These are phyloP conservation scores for Chloroceryle amazona DNA, from an alignment of 2,797 vertebrate species.

Conservation along the genomic window DNA sequence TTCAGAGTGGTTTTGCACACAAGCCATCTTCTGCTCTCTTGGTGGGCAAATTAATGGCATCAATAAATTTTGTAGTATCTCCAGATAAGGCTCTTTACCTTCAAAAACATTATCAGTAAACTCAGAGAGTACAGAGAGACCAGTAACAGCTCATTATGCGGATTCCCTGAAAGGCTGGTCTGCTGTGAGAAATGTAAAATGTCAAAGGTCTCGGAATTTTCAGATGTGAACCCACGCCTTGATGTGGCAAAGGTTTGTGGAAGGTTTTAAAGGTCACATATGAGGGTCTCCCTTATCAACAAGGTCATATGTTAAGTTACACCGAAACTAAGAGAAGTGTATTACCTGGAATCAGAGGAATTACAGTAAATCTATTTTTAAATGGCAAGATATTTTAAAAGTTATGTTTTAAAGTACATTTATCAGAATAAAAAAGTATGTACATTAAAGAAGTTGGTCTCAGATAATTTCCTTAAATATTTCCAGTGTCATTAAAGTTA, in stretches of 20 bases:
- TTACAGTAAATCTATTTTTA: slow-evolving; percentile 41
- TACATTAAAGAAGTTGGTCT: neutral
- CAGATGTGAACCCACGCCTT: neutral
- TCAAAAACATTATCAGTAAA: slow-evolving; percentile 57
- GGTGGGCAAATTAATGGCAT: slow-evolving; percentile 58
- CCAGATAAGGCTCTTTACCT: slow-evolving; percentile 33
- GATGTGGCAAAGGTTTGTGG: slow-evolving; percentile 10
- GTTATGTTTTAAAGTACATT: neutral
- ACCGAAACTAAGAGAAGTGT: slow-evolving; percentile 8
- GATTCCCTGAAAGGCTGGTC: slow-evolving; percentile 69
- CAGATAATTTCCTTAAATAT: neutral
- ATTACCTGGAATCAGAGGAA: slow-evolving; percentile 39
- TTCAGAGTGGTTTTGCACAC: slow-evolving; percentile 12
- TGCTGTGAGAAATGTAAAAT: slow-evolving; percentile 68
- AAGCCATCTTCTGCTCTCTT: neutral
- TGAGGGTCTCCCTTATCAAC: slow-evolving; percentile 25
- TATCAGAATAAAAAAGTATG: neutral
- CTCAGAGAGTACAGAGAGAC: neutral
- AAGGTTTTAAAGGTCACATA: slow-evolving; percentile 35
- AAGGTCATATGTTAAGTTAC: slow-evolving; percentile 15
- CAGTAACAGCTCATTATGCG: slow-evolving; percentile 13
- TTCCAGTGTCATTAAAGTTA: neutral
- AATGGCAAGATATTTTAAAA: slow-evolving; percentile 32
- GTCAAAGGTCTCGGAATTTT: slow-evolving; percentile 41
- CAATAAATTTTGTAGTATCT: slow-evolving; percentile 58